Percentiles rank a stretch among this genome's conserved stretches.
These are phyloP conservation scores for Eublepharis macularius DNA, from an alignment of 2,113 vertebrate species.

Conservation along the genomic window DNA sequence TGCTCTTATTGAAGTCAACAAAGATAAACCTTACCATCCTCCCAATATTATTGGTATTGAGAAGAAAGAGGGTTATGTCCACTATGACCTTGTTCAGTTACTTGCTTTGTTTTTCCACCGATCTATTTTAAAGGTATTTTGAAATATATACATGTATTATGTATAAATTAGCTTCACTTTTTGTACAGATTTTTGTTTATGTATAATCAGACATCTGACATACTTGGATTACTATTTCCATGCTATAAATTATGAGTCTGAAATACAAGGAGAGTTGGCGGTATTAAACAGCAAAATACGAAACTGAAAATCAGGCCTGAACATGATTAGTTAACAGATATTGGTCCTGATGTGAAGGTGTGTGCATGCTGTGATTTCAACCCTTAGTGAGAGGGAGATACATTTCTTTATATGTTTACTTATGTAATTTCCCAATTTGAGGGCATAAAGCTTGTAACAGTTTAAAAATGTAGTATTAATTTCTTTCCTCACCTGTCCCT, in stretches of 20 bases:
- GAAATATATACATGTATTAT: conserved; percentile 11
- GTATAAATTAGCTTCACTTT: neutral
- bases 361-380: neutral
- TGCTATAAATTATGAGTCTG: neutral
- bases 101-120: conserved; percentile 96
- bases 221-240: neutral
- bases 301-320: neutral
- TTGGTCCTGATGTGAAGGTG: neutral
- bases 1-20: conserved; percentile 68
- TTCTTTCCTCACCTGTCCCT: no score
- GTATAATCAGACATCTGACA: neutral
- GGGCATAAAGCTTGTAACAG: no score
- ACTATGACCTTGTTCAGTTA: conserved; percentile 93
- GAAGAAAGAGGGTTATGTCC: conserved; percentile 96
- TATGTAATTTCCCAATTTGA: no score
- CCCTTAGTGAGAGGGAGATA: neutral
- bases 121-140: conserved; percentile 94
- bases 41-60: conserved; percentile 98
- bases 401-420: neutral
- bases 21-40: conserved; percentile 84
- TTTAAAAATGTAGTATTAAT: no score
- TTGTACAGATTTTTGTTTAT: neutral
- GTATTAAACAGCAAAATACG: neutral
- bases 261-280: neutral
- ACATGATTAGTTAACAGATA: neutral